Evolutionary conservation across 2,797 vertebrate species (phyloP), one percentile per base, ranked within the genome.

Genomic region (Urosaurus nigricauda): DNA sequence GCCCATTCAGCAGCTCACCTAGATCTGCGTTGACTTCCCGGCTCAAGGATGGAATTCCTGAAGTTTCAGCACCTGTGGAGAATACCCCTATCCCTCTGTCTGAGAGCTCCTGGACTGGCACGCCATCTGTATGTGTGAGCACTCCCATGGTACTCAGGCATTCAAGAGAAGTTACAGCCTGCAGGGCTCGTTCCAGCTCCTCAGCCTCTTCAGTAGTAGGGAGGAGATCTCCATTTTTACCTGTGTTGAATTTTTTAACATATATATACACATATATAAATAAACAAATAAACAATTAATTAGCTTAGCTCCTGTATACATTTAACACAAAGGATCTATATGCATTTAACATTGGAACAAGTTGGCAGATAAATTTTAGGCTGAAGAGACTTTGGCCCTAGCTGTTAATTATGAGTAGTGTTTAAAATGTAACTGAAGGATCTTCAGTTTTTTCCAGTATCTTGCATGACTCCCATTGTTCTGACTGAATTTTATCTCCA

Each of bases 201-300:
- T 99, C 99, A 0, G 99, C 99, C 96, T 99, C 99, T 97, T 99
- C 99, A 0, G 99, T 99, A 53, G 99, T 99, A 0, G 99, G 99
- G 90, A 99, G 97, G 78, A 99, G 97, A 90, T 99, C 99, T 90
- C 99, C 99, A 2, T 99, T 99, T 96, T 99, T 99, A 95, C 98
- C 99, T 99, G 92, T 56, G n/a, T 63, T 19, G 58, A 89, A 80
- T 26, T 14, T 4, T 51, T 51, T 21, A 21, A 60, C 19, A 60
- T 5, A 60, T 21, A 60, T 21, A 60, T 1, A 60, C 17, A 60
- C 19, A 29, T 5, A 19, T 32, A 40, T 29, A 29, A 1, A 94
- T 80, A 95, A 94, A 96, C 8, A 93, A 37, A 85, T 83, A 95
- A 90, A 51, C 7, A 51, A 88, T 29, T 73, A 89, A 51, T 94